Evolutionary conservation across 2,797 vertebrate genomes (phyloP).

Genomic region (Semaprochilodus insignis): DNA sequence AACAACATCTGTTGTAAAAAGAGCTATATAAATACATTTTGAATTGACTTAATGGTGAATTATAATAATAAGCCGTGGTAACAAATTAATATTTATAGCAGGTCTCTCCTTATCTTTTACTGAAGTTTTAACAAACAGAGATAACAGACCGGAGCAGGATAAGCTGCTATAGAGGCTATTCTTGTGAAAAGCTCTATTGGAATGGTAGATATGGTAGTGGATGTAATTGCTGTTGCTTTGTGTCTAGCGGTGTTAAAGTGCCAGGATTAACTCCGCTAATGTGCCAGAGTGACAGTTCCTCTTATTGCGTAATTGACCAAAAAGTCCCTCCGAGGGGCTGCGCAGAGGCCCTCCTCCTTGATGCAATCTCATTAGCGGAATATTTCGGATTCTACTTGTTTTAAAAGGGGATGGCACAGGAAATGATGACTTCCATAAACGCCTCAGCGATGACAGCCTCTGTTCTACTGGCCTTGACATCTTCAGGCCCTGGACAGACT

Average conservation of each 20-base stretch:
- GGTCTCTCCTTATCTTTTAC: background rate
- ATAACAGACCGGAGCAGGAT: background rate
- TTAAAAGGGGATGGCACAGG: background rate
- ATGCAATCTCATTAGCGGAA: slow-evolving; percentile 30
- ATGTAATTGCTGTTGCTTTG: slow-evolving; percentile 47
- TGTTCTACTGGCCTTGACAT: background rate
- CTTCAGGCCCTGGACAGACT: background rate
- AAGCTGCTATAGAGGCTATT: background rate
- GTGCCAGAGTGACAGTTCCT: slow-evolving; percentile 33
- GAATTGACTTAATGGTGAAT: background rate
- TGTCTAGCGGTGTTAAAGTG: slow-evolving; percentile 36
- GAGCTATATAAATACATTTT: no score
- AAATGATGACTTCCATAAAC: background rate
- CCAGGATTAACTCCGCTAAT: slow-evolving; percentile 24
- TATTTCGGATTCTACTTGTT: background rate
- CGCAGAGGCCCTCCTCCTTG: slow-evolving; percentile 4
- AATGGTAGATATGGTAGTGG: slow-evolving; percentile 30
- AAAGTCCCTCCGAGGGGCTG: slow-evolving; percentile 11
- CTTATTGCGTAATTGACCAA: slow-evolving; percentile 39
- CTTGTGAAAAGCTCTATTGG: slow-evolving; percentile 12
- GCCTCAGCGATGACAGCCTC: background rate
- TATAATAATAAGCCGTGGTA: background rate
- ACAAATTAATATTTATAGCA: background rate
- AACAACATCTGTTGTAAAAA: no score
- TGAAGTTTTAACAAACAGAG: background rate